phyloP scores from a whole-genome alignment of 2,888 invertebrate species.

The Autographa pulchrina region DNA sequence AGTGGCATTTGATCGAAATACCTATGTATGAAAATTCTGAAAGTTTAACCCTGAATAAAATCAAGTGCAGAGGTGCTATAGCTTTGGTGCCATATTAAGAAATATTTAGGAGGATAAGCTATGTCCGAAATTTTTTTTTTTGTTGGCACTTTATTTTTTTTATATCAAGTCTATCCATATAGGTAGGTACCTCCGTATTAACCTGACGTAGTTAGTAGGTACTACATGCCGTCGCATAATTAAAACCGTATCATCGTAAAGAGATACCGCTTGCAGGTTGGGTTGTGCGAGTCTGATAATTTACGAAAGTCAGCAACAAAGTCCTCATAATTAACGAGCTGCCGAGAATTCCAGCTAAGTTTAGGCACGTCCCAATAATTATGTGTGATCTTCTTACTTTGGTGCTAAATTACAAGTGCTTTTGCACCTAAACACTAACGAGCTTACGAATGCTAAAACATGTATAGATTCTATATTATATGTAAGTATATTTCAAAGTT shows the following conservation, averaged over 20 bases:
- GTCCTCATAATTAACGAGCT: conserved; percentile 42
- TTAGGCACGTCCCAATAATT: conserved; percentile 41
- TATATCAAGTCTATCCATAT: too few species aligned
- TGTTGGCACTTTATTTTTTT: too few species aligned
- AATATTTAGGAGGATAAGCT: too few species aligned
- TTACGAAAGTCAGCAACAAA: conserved; percentile 20
- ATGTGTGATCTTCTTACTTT: conserved; percentile 25
- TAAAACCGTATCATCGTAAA: conserved; percentile 20
- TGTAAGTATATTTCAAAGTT: neutral
- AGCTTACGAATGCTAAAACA: conserved; percentile 7
- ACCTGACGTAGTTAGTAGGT: neutral
- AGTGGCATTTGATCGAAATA: too few species aligned
- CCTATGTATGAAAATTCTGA: too few species aligned
- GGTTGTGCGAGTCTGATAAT: conserved; percentile 21
- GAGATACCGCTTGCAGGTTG: neutral
- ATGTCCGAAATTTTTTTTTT: too few species aligned
- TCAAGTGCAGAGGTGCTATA: too few species aligned
- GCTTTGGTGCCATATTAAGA: too few species aligned
- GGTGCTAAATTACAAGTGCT: conserved; percentile 16
- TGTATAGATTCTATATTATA: neutral
- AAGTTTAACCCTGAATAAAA: too few species aligned
- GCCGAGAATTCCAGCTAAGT: conserved; percentile 20
- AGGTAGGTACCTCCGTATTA: too few species aligned
- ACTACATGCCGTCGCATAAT: conserved; percentile 27
- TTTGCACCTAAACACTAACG: conserved; percentile 34